phyloP scores from a whole-genome alignment of 1,140 invertebrate genomes.

The Zeugodacus cucurbitae region DNA sequence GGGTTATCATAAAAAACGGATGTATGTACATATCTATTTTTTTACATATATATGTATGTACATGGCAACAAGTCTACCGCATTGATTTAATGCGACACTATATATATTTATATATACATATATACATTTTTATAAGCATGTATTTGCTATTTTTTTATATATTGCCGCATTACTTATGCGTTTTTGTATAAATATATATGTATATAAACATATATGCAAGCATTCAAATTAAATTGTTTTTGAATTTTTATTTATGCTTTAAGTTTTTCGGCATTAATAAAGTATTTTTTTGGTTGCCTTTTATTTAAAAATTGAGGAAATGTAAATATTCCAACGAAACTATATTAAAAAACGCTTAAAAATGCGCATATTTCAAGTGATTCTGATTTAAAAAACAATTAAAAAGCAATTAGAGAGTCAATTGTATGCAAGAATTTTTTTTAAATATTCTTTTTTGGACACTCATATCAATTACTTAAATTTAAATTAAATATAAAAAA shows the following conservation, averaged over 20 bases:
- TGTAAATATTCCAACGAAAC: not conserved
- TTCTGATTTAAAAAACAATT: not conserved
- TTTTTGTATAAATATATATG: not conserved
- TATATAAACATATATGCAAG: not conserved
- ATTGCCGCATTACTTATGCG: no score
- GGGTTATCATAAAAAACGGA: not conserved
- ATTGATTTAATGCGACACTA: no score
- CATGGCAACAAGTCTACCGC: not conserved
- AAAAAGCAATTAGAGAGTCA: not conserved
- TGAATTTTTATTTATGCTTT: not conserved
- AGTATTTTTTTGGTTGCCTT: not conserved
- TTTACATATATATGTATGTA: not conserved
- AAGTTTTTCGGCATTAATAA: not conserved
- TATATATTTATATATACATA: not conserved
- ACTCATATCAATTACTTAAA: no score
- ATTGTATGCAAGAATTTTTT: not conserved
- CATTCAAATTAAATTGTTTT: not conserved
- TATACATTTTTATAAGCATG: not conserved
- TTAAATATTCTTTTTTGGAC: not conserved
- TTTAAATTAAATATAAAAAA: no score
- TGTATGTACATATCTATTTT: not conserved
- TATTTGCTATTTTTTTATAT: no score
- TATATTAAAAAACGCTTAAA: not conserved
- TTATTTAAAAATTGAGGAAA: not conserved
- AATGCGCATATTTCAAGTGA: not conserved